Evolutionary conservation across 1,140 invertebrate species (phyloP).

Genomic region (Helicoverpa armigera): DNA sequence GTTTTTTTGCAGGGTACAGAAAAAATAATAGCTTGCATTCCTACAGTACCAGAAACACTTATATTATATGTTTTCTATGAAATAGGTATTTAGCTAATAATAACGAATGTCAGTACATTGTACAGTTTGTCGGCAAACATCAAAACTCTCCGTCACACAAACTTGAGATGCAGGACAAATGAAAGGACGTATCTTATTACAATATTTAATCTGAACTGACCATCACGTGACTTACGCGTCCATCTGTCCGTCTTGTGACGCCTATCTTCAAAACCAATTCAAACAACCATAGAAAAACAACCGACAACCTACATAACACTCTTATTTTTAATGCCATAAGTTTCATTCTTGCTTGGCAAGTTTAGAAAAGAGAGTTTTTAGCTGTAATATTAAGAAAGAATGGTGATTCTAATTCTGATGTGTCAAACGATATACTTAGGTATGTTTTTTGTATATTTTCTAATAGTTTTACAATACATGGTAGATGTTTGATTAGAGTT

Average conservation of each 20-base stretch:
- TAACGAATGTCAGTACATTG: not conserved
- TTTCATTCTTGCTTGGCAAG: not conserved
- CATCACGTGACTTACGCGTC: constrained; percentile 56
- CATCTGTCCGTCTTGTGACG: constrained; percentile 51
- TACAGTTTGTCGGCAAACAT: not conserved
- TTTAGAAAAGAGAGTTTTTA: not conserved
- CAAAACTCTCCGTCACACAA: not conserved
- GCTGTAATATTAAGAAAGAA: not conserved
- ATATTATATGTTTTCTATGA: too few relatives aligned
- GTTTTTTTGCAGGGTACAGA: too few relatives aligned
- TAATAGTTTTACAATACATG: constrained; percentile 28
- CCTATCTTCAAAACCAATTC: constrained; percentile 29
- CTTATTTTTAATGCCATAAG: not conserved
- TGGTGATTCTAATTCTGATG: constrained; percentile 44
- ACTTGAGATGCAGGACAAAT: constrained; percentile 17
- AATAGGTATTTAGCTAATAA: too few relatives aligned
- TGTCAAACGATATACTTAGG: constrained; percentile 32
- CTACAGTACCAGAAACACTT: not conserved
- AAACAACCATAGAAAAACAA: not conserved
- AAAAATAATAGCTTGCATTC: too few relatives aligned
- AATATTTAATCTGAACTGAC: constrained; percentile 52
- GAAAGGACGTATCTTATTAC: constrained; percentile 30
- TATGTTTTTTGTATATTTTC: constrained; percentile 45
- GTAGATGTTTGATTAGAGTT: constrained; percentile 34
- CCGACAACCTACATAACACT: not conserved